These are phyloP conservation scores for Lepidurus apus DNA, from an alignment of 1,140 invertebrate species.

Conservation along the genomic window DNA sequence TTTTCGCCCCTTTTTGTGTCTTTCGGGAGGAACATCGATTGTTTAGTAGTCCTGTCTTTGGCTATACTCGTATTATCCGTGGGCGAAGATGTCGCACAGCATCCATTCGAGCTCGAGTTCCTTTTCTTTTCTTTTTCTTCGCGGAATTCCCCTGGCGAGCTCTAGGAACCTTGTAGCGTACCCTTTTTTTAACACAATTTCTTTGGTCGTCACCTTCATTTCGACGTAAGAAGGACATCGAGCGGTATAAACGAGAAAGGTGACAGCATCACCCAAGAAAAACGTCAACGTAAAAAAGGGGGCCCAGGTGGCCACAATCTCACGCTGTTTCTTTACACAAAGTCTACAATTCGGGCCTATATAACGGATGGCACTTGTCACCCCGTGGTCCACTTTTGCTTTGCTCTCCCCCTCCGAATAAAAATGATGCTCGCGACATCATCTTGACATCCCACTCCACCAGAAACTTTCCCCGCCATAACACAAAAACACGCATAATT, in stretches of 20 bases:
- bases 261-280: not conserved
- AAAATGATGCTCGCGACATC: not conserved
- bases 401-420: not conserved
- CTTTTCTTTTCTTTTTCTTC: too few relatives aligned
- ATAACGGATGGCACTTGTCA: not conserved
- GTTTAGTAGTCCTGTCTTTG: not conserved
- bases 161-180: too few relatives aligned
- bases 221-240: not conserved
- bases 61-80: not conserved
- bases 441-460: not conserved
- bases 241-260: not conserved
- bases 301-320: constrained; percentile 3
- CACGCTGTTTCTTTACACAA: not conserved
- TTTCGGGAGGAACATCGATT: not conserved
- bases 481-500: too few relatives aligned
- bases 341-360: constrained; percentile 6
- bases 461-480: too few relatives aligned
- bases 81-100: not conserved
- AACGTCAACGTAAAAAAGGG: not conserved
- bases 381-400: not conserved
- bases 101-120: too few relatives aligned
- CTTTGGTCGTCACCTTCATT: too few relatives aligned
- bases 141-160: too few relatives aligned
- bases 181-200: too few relatives aligned
- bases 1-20: not conserved